Conservation (phyloP, 2,888 invertebrate species). For the Eupeodes luniger region DNA sequence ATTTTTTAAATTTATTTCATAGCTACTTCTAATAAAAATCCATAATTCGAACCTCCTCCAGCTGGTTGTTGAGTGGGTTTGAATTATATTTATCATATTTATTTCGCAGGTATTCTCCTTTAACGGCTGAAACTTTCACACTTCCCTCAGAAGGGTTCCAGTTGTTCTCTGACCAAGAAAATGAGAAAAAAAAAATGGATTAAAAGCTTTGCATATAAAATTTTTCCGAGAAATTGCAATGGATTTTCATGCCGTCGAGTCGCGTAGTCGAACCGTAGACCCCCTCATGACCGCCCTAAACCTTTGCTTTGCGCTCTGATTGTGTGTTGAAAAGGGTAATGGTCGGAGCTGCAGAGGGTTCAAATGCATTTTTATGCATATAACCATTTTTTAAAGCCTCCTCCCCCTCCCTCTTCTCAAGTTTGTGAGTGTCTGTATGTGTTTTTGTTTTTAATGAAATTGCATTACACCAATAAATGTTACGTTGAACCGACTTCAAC, state of each 20-base stretch:
- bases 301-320: conserved; percentile 10
- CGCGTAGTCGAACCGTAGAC: not conserved
- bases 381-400: conserved; percentile 10
- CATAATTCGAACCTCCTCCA: too few species aligned
- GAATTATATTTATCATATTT: not conserved
- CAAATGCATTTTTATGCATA: conserved; percentile 45
- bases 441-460: conserved; percentile 65
- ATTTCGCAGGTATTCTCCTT: not conserved
- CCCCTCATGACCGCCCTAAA: not conserved
- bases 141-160: not conserved
- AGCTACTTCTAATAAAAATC: too few species aligned
- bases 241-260: conserved; percentile 19
- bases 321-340: conserved; percentile 17
- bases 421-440: not conserved
- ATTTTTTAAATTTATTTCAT: too few species aligned
- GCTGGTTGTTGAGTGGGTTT: not conserved
- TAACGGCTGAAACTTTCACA: not conserved
- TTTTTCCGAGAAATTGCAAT: conserved; percentile 43
- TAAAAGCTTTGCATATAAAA: conserved; percentile 70
- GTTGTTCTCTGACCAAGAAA: too few species aligned
- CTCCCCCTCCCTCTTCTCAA: not conserved
- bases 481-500: conserved; percentile 7
- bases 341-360: not conserved
- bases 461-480: conserved; percentile 67
- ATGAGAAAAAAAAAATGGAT: conserved; percentile 56